Evolutionary conservation across 2,797 vertebrate genomes (phyloP), one percentile per base, ranked within the genome.

Genomic region (Enteromius viviparus): DNA sequence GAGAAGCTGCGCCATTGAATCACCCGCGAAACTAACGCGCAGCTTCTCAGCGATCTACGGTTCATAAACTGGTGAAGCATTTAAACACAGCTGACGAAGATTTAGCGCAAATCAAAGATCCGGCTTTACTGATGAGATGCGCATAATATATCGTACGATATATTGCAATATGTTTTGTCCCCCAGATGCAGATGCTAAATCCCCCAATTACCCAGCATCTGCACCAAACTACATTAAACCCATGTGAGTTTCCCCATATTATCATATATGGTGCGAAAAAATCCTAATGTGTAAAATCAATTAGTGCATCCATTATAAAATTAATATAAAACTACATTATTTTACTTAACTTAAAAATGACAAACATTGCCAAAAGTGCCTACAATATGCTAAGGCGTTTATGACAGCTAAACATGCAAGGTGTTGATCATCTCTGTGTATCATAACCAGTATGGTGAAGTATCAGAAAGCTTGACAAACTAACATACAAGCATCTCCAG

Each of bases 381-480:
- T 47, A 77, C 45, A 19, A 42, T 47, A 14, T 8, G 6, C 49
- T 1, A 29, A 47, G 42, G 23, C 4, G 8, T 71, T 29, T 47
- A 14, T 69, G 42, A 47, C n/a, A 47, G 15, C 15, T 8, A 8
- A 2, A n/a, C 71, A 34, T 6, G 19, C 29, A 34, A 34, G 9
- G 5, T 34, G 49, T 19, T 26, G 15, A 7, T n/a, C 45, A 64
- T 64, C 6, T 49, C 23, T 77, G 23, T 21, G 8, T 29, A 49
- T 65, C 0, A 6, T 60, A 66, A 60, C 23, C 6, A 10, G 34
- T 71, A n/a, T 4, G 17, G 17, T 29, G 49, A 80, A 40, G 34
- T 21, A 26, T 9, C 49, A 80, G 23, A 60, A 60, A 81, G 55
- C 80, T 37, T 37, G 60, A 40, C 32, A 75, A 81, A 37, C n/a